Conservation (phyloP, 2,113 vertebrate genomes). For the Microtus pennsylvanicus region DNA sequence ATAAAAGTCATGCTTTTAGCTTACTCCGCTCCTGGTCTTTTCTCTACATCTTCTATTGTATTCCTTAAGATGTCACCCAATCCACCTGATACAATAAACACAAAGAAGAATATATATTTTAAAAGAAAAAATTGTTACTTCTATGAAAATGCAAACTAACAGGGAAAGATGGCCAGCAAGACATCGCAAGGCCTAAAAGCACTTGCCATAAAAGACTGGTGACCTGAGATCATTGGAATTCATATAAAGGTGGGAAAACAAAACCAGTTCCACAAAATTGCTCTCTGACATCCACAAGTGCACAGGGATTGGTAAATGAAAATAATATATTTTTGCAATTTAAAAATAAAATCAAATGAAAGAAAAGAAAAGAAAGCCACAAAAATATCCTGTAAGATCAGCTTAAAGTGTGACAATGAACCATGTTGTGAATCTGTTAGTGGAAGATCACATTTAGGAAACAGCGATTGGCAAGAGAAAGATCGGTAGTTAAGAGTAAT, state of each 20-base stretch:
- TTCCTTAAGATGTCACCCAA: neutral
- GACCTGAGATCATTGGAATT: too few species aligned
- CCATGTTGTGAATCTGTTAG: neutral
- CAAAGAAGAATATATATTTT: neutral
- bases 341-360: neutral
- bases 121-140: neutral
- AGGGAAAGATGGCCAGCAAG: neutral
- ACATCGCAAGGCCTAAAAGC: neutral
- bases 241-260: neutral
- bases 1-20: neutral
- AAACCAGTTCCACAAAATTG: neutral
- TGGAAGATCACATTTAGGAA: neutral
- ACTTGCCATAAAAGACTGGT: neutral
- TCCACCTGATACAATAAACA: neutral
- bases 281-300: neutral
- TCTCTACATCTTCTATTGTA: neutral
- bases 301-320: too few species aligned
- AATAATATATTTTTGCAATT: too few species aligned
- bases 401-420: neutral
- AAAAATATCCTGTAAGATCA: slow-evolving; percentile 29
- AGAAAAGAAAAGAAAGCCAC: neutral
- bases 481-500: neutral
- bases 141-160: neutral
- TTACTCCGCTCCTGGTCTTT: too few species aligned
- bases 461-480: neutral